Conservation (phyloP, 2,797 vertebrate genomes). For the Channallabes apus region DNA sequence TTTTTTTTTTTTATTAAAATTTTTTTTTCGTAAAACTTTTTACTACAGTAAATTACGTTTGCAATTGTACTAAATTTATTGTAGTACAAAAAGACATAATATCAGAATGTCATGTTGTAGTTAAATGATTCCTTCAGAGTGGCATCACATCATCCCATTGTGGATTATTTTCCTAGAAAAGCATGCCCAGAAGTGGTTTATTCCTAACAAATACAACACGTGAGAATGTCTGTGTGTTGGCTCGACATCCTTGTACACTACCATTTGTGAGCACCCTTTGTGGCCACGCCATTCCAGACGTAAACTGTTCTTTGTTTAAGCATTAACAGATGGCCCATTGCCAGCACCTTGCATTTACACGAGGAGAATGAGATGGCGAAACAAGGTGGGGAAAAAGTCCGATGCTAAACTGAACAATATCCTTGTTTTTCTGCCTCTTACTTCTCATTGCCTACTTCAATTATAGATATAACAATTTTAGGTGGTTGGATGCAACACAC, state of each 20-base stretch:
- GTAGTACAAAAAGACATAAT: not conserved
- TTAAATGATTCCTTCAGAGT: not conserved
- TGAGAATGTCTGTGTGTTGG: conserved; percentile 1
- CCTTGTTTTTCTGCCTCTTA: conserved; percentile 1
- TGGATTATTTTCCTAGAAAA: not conserved
- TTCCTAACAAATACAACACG: conserved; percentile 8
- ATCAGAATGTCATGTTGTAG: not conserved
- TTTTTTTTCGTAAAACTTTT: no score
- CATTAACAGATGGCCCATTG: conserved; percentile 67
- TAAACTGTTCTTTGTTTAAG: conserved; percentile 66
- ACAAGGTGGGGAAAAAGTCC: not conserved
- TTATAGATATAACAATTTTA: conserved; percentile 1
- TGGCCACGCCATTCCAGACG: conserved; percentile 46
- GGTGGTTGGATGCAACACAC: not conserved
- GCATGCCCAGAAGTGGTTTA: not conserved
- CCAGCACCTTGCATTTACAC: conserved; percentile 65
- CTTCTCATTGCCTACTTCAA: not conserved
- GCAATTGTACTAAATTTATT: not conserved
- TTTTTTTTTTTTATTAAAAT: no score
- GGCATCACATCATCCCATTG: not conserved
- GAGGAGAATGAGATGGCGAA: conserved; percentile 58
- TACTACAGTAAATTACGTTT: no score
- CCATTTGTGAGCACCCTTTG: conserved; percentile 55
- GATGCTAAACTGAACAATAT: conserved; percentile 1
- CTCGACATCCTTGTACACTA: conserved; percentile 43